Evolutionary conservation across 2,797 vertebrate species (phyloP), one percentile per base, ranked within the genome.

Genomic region (Danio jaintianensis): DNA sequence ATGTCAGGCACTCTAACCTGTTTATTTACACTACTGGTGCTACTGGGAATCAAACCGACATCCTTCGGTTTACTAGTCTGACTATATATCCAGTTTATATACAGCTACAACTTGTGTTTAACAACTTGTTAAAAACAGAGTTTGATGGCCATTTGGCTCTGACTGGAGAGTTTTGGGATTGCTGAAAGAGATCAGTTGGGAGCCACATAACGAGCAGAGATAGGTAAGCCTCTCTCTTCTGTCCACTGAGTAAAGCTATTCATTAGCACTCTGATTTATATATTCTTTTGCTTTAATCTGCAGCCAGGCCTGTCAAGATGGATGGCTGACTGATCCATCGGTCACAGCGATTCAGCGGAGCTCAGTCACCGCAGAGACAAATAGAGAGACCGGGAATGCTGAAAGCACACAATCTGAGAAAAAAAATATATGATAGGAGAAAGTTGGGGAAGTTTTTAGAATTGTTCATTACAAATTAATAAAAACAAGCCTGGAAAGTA

Each of bases 271-370:
- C 59, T 61, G 83, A 93, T 80, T 90, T 91, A 92, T 93, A 91
- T 90, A 91, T 91, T 90, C 91, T 88, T 53, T 50, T 58, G 80
- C 91, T 89, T 87, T 89, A 92, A 93, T 93, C 91, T 90, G 89
- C 80, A 88, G 83, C 86, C 87, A 79, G 87, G 86, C 90, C 90
- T 84, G 83, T 87, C 84, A 93, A 91, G 93, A 94, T 90, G 87
- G 91, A 93, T 93, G 91, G 87, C 85, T 93, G 93, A 92, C 92
- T 92, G 91, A 93, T 91, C 91, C 79, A 76, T 81, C 76, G 76
- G 89, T 92, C 86, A 89, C 90, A 83, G 76, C 53, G 53, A 75
- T 81, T 82, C 80, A 80, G 78, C 20, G 63, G 3, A 29, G 29
- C 67, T 20, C 55, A 74, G 82, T 86, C 79, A 75, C 79, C 76